phyloP scores from a whole-genome alignment of 2,888 invertebrate species.

The Drosophila mulleri region DNA sequence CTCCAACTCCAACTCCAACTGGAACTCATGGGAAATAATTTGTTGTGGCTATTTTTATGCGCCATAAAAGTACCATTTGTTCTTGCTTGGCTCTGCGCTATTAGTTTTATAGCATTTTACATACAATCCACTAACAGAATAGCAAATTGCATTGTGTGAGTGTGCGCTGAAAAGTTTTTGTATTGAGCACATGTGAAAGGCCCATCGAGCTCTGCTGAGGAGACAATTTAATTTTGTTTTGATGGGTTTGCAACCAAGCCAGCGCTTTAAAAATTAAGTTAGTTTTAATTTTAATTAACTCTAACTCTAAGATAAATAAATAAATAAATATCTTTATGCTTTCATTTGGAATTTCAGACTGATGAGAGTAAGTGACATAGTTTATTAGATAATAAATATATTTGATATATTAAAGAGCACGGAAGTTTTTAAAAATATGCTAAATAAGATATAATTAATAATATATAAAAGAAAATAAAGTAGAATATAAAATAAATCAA shows the following conservation, averaged over 20 bases:
- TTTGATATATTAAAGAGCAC: too few relatives aligned
- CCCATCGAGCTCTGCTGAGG: background rate
- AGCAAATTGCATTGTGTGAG: conserved; percentile 5
- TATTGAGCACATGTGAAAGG: background rate
- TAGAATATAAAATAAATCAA: too few relatives aligned
- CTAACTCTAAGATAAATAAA: too few relatives aligned
- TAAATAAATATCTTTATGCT: too few relatives aligned
- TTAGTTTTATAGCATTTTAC: conserved; percentile 51
- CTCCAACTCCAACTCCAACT: background rate
- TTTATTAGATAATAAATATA: too few relatives aligned
- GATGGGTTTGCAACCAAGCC: background rate
- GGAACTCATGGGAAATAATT: conserved; percentile 43
- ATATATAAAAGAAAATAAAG: too few relatives aligned
- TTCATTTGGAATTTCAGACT: too few relatives aligned
- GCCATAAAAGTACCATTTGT: conserved; percentile 48
- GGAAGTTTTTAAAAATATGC: too few relatives aligned
- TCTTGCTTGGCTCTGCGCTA: conserved; percentile 18
- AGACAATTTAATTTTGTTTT: background rate
- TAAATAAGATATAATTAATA: too few relatives aligned
- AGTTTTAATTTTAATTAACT: too few relatives aligned
- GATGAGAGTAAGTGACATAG: too few relatives aligned
- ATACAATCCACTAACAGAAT: conserved; percentile 12
- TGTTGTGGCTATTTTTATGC: conserved; percentile 56
- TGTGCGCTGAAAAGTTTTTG: background rate
- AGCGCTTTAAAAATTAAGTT: too few relatives aligned